Percentiles rank a stretch among this genome's conserved stretches.
phyloP scores from a whole-genome alignment of 2,888 invertebrate species.

The Sphaerophoria rueppellii region DNA sequence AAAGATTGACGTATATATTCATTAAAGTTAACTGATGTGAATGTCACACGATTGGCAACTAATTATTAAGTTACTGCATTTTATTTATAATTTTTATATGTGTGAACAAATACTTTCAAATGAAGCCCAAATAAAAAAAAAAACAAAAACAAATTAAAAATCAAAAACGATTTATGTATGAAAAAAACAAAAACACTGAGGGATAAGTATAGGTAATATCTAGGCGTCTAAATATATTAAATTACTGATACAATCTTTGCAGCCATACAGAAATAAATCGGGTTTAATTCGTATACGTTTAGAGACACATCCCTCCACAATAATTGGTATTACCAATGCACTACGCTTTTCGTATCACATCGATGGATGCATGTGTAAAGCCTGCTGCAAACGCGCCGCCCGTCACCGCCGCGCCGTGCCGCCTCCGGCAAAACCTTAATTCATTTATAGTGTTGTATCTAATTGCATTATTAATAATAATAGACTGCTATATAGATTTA shows the following conservation, averaged over 20 bases:
- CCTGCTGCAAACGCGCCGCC: too few species aligned
- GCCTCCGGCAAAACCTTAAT: conserved; percentile 61
- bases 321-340: conserved; percentile 35
- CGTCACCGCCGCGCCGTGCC: too few species aligned
- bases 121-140: neutral
- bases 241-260: conserved; percentile 60
- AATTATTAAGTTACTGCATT: conserved; percentile 69
- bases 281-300: conserved; percentile 57
- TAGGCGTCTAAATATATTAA: conserved; percentile 24
- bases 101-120: conserved; percentile 1
- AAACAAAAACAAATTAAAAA: conserved; percentile 5
- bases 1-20: conserved; percentile 66
- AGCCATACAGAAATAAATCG: conserved; percentile 63
- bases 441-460: conserved; percentile 69
- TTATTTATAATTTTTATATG: conserved; percentile 37
- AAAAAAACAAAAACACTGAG: conserved; percentile 7
- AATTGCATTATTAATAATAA: conserved; percentile 73
- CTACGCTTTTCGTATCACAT: conserved; percentile 39
- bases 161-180: conserved; percentile 16
- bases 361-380: neutral
- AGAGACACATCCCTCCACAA: conserved; percentile 48
- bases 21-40: conserved; percentile 72
- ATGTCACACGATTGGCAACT: conserved; percentile 69
- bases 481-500: conserved; percentile 36
- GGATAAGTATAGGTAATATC: neutral